phyloP scores from a whole-genome alignment of 2,888 invertebrate species.

The Lucinisca nassula region DNA sequence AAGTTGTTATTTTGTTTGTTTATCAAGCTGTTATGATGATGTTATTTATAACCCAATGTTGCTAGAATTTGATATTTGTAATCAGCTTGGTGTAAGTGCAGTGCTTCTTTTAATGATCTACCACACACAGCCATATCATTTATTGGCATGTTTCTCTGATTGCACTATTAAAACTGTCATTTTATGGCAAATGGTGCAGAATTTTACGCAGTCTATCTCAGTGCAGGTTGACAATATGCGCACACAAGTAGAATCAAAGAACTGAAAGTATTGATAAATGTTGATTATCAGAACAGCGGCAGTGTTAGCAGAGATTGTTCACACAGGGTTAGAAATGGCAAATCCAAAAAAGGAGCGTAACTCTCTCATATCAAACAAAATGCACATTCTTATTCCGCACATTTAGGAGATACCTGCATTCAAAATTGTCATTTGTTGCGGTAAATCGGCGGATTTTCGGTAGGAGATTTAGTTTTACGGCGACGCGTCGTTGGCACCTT shows the following conservation, averaged over 20 bases:
- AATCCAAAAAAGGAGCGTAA: background rate
- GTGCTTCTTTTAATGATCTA: background rate
- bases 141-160: background rate
- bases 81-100: background rate
- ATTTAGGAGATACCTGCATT: too few species aligned
- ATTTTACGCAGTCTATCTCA: too few species aligned
- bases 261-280: background rate
- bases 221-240: background rate
- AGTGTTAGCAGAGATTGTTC: background rate
- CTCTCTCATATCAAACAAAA: background rate
- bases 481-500: too few species aligned
- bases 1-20: background rate
- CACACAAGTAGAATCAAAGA: background rate
- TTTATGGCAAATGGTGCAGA: background rate
- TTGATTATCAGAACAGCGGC: background rate
- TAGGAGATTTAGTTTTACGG: too few species aligned
- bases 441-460: background rate
- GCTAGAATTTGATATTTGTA: too few species aligned
- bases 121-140: background rate
- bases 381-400: background rate
- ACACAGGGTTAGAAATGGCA: background rate
- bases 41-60: background rate
- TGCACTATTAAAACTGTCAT: background rate
- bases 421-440: too few species aligned
- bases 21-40: background rate